Base-by-base conservation (phyloP, 2,888 invertebrate species). In the Alcis repandata region DNA sequence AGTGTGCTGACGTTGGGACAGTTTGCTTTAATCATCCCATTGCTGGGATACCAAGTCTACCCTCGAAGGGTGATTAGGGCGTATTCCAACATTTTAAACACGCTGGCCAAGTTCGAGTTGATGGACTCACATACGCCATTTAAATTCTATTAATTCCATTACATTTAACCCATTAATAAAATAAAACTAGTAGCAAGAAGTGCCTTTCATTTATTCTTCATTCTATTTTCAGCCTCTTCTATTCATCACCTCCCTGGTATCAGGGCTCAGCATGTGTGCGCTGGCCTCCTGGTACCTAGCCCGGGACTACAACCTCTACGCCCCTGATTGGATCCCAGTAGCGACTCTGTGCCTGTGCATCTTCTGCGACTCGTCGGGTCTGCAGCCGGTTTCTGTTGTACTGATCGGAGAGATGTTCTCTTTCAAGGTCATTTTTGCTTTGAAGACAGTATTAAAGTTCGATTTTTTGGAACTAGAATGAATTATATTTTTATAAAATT, bases 321-420 rank as follows among this genome's bases (percentile, higher is more conserved):
- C 79, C 0, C 88, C 93, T 0, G 82, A 85, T 10, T 94, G 94
- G 94, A 72, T 95, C 8, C 94, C 95, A 0, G 79, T 95, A 1
- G 71, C 81, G 0, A 87, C 93, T 0, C 77, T 95, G 0, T 94
- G 94, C 19, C 22, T 91, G 1, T 94, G 90, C 75, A 92, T 94
- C 72, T 87, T 94, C 73, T 81, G 88, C 10, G 94, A 94, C 60
- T 84, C 94, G 0, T 78, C 92, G 0, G 95, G 95, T 0, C 80
- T 95, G 40, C 93, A 93, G 51, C 94, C 94, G 0, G 87, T 91
- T 0, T 94, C 94, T 0, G 90, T 94, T 9, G 87, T 95, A 1
- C 74, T 95, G 0, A 83, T 85, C 0, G 87, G 93, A 0, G 95
- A 95, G 72, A 89, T 95, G 63, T 94, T 95, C 67, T 91, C 92